Conservation (phyloP, 2,113 vertebrate species). For the Mesembrinibis cayennensis region DNA sequence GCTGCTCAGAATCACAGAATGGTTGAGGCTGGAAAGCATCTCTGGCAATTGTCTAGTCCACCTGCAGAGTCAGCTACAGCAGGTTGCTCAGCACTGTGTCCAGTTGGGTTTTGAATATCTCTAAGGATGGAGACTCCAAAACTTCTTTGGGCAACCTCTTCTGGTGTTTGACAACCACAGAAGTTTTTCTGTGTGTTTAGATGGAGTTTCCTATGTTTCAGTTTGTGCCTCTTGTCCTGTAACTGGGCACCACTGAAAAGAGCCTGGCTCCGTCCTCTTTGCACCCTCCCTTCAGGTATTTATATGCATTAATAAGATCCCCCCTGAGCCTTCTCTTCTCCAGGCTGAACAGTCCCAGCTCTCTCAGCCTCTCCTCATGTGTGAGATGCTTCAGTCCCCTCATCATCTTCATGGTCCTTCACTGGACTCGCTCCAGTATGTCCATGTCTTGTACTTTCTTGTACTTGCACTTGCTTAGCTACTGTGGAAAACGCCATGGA, state of each 20-base stretch:
- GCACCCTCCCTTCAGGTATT: background rate
- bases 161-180: background rate
- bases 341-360: background rate
- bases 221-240: background rate
- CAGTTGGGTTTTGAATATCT: background rate
- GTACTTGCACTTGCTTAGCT: background rate
- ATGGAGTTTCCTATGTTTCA: background rate
- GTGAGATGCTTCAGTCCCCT: background rate
- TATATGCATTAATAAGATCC: background rate
- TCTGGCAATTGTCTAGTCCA: background rate
- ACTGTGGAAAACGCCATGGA: background rate
- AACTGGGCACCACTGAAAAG: background rate
- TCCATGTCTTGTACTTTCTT: background rate
- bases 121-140: background rate
- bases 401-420: background rate
- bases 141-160: background rate
- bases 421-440: background rate
- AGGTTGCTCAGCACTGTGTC: background rate
- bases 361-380: background rate
- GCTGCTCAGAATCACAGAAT: background rate
- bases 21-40: background rate
- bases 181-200: background rate
- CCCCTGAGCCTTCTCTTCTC: background rate
- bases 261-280: background rate
- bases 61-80: background rate